phyloP scores from a whole-genome alignment of 2,113 vertebrate species.

The Jaculus jaculus region DNA sequence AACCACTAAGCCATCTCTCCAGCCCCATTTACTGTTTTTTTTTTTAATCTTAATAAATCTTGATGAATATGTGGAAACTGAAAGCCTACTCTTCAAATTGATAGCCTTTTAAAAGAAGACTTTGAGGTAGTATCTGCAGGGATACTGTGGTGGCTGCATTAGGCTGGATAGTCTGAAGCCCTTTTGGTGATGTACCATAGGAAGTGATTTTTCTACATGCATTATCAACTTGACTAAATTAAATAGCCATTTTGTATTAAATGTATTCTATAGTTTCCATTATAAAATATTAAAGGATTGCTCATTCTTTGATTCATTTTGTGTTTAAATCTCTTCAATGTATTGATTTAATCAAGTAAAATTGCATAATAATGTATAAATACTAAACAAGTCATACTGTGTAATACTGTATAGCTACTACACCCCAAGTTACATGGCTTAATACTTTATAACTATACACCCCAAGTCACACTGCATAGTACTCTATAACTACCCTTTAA shows the following conservation, averaged over 20 bases:
- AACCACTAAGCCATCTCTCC: too few species aligned
- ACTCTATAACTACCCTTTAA: too few species aligned
- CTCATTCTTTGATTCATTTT: neutral
- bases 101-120: neutral
- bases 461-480: too few species aligned
- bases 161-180: too few species aligned
- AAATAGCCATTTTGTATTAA: constrained; percentile 17
- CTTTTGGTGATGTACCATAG: neutral
- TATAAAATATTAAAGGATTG: neutral
- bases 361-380: neutral
- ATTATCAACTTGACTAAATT: neutral
- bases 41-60: neutral
- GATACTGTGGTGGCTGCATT: too few species aligned
- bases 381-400: too few species aligned
- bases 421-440: too few species aligned
- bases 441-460: too few species aligned
- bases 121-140: neutral
- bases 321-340: neutral
- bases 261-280: neutral
- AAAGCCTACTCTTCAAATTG: neutral
- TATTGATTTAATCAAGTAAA: constrained; percentile 18
- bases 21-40: neutral
- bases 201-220: neutral
- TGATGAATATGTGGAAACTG: neutral
- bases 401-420: too few species aligned